Evolutionary conservation across 2,797 vertebrate genomes (phyloP), one percentile per base, ranked within the genome.

Genomic region (Rhynchonycteris naso): DNA sequence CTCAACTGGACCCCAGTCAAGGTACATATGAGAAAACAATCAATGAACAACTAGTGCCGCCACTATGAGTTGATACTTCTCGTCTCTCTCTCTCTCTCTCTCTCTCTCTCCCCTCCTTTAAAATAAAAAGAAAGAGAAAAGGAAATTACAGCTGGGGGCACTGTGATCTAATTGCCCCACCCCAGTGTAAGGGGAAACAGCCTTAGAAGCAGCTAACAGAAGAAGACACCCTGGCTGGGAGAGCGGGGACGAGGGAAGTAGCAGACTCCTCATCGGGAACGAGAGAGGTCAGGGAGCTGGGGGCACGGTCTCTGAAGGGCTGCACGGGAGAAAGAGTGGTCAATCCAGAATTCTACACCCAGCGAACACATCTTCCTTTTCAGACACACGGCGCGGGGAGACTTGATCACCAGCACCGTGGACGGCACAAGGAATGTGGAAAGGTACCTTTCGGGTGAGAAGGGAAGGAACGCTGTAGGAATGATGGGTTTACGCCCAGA

Each of bases 61-160:
- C 43, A 43, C 43, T 43, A 43, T 43, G 43, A 43, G 4, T 43
- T 43, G 43, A 4, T 43, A 43, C 43, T 43, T 43, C 38, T n/a
- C n/a, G n/a, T n/a, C n/a, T n/a, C 38, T 43, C 43, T 43, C 43
- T 43, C 43, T 43, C 43, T 43, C 43, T 43, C 43, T 43, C 43
- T 43, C 43, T 43, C 43, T 43, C 5, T 7, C 43, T 7, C 43
- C 43, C 43, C 43, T 7, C 43, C 4, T 5, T 43, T 43, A 43
- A 43, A 43, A 43, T 43, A 6, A 43, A 43, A 43, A 43, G 43
- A 43, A 43, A 43, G 43, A 43, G 8, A 43, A 43, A 43, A 50
- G 28, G 5, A 71, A n/a, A 9, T 1, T 0, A 3, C 21, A 30
- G n/a, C 54, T 4, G 33, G n/a, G 10, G 1, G 0, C 0, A 0